Percentiles rank a stretch among this genome's conserved stretches.
Evolutionary conservation across 2,888 invertebrate species (phyloP).

Genomic region (Tetrapedia diversipes): DNA sequence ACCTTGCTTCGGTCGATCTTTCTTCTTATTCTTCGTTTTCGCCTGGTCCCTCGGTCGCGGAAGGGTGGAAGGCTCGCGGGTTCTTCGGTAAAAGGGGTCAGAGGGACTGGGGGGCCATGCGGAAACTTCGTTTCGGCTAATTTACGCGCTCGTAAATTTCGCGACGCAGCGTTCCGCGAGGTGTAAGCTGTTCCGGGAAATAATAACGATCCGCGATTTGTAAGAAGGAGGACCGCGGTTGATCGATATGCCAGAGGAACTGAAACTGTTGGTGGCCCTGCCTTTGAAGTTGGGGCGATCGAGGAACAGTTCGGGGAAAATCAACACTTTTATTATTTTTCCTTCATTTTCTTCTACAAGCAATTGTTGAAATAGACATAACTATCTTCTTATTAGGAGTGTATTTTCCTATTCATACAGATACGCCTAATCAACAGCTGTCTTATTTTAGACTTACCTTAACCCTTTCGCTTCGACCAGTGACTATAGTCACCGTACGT

Average conservation of each 20-base stretch:
- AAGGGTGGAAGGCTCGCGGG: conserved; percentile 56
- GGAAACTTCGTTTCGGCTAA: conserved; percentile 72
- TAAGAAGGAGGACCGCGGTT: conserved; percentile 22
- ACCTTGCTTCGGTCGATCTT: conserved; percentile 45
- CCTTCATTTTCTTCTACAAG: too few relatives aligned
- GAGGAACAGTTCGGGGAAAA: too few relatives aligned
- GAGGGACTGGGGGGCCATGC: conserved; percentile 25
- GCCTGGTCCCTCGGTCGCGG: conserved; percentile 24
- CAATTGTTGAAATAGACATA: too few relatives aligned
- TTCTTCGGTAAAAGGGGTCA: not conserved
- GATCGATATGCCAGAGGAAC: conserved; percentile 31
- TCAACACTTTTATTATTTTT: too few relatives aligned
- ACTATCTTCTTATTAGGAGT: too few relatives aligned
- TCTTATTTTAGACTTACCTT: too few relatives aligned
- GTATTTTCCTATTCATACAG: too few relatives aligned
- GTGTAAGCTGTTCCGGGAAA: conserved; percentile 38
- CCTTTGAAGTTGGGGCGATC: too few relatives aligned
- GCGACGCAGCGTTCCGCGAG: conserved; percentile 16
- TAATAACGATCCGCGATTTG: conserved; percentile 60
- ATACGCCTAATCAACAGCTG: too few relatives aligned
- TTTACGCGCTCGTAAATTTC: conserved; percentile 77
- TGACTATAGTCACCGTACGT: too few relatives aligned
- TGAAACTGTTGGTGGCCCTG: too few relatives aligned
- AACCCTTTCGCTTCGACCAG: too few relatives aligned
- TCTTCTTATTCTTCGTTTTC: conserved; percentile 17